phyloP scores from a whole-genome alignment of 2,888 invertebrate species.

The Drosophila paracracens region DNA sequence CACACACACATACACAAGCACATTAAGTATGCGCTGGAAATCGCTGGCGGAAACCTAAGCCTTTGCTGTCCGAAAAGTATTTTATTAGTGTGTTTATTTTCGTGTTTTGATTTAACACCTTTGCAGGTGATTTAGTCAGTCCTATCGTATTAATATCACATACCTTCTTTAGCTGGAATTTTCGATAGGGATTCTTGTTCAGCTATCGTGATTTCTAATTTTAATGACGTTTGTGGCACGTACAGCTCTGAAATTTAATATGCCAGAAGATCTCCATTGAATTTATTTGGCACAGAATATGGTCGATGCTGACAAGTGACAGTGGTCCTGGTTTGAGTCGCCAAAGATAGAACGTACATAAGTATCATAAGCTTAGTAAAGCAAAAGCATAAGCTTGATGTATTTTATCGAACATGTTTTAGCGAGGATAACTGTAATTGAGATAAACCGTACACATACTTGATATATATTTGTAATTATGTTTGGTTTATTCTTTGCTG shows the following conservation, averaged over 20 bases:
- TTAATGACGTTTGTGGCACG: constrained; percentile 44
- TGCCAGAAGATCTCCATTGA: background rate
- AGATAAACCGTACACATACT: constrained; percentile 3
- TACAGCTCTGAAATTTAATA: background rate
- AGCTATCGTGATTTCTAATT: constrained; percentile 56
- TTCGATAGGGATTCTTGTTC: background rate
- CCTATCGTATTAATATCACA: background rate
- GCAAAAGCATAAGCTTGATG: background rate
- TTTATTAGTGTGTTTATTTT: constrained; percentile 70
- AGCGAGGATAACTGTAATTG: constrained; percentile 16
- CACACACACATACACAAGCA: background rate
- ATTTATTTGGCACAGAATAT: background rate
- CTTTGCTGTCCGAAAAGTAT: constrained; percentile 37
- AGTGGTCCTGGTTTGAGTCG: background rate
- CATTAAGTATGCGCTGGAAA: constrained; percentile 31
- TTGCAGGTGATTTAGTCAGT: constrained; percentile 35
- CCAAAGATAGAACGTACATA: background rate
- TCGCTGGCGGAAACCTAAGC: constrained; percentile 10
- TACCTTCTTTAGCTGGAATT: background rate
- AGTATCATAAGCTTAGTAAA: background rate
- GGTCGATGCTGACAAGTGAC: background rate
- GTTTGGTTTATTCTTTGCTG: constrained; percentile 4
- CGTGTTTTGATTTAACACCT: constrained; percentile 73
- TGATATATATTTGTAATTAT: constrained; percentile 45
- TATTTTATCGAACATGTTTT: background rate